phyloP scores from a whole-genome alignment of 2,797 vertebrate species.

The Menidia menidia region DNA sequence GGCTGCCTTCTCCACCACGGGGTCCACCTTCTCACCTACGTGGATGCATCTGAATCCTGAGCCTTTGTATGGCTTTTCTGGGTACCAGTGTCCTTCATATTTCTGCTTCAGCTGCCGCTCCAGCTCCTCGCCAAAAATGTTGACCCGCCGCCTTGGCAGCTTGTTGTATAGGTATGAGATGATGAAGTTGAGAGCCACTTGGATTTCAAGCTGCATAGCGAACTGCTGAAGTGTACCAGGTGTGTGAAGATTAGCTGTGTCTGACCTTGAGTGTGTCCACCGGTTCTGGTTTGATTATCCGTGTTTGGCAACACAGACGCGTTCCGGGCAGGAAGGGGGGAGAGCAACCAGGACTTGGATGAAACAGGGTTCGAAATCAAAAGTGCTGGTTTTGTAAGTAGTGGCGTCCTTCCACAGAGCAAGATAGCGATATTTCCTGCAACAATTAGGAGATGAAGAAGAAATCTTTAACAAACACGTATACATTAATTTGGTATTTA shows the following conservation, averaged over 20 bases:
- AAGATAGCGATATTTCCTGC: conserved; percentile 81
- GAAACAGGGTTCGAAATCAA: conserved; percentile 67
- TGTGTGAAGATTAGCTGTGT: conserved; percentile 62
- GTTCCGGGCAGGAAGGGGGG: conserved; percentile 74
- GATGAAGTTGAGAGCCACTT: conserved; percentile 99
- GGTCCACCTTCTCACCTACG: conserved; percentile 97
- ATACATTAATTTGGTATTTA: neutral
- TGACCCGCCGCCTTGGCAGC: conserved; percentile 95
- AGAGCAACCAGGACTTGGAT: conserved; percentile 78
- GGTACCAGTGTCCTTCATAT: conserved; percentile 99
- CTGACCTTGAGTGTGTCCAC: conserved; percentile 76
- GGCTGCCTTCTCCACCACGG: conserved; percentile 96
- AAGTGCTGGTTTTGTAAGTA: conserved; percentile 89
- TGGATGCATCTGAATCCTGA: conserved; percentile 98
- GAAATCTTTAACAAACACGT: neutral
- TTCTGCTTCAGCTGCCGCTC: conserved; percentile 97
- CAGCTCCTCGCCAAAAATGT: conserved; percentile 98
- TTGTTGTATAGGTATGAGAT: conserved; percentile 99
- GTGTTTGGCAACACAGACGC: conserved; percentile 69
- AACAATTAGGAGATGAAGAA: conserved; percentile 68
- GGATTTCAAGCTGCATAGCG: conserved; percentile 99
- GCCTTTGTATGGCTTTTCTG: conserved; percentile 98
- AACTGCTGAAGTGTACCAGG: conserved; percentile 84
- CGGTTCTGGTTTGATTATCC: conserved; percentile 73
- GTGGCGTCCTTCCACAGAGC: conserved; percentile 85